Evolutionary conservation across 2,113 vertebrate genomes (phyloP), one percentile per base, ranked within the genome.

Genomic region (Guaruba guarouba): DNA sequence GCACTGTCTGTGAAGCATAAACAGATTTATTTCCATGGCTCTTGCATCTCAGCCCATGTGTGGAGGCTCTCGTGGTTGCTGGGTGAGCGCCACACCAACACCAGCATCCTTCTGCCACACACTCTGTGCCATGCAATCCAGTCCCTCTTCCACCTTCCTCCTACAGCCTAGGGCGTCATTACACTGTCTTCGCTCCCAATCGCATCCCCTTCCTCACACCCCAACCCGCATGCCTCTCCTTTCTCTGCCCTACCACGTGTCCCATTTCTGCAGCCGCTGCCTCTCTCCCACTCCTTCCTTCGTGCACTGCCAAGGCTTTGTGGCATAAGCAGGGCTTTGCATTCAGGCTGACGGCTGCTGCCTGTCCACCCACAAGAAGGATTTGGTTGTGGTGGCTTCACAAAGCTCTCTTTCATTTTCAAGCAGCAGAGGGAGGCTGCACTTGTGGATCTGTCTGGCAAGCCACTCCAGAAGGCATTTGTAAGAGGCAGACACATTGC

Each of bases 321-420:
- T 5, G 95, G 69, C 69, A 51, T 19, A 24, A 8, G 6, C 51
- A 28, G 43, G 39, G 61, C 82, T 57, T 20, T 19, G 82, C 70
- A 11, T 23, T 35, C 55, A 5, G 69, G 37, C 84, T 49, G 93
- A 13, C 70, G 31, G 89, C 93, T 92, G 89, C 87, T 74, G 61
- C 82, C 91, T 5, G 4, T n/a, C 43, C 83, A 17, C 67, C 35
- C 52, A 6, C 85, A 25, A 52, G 63, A 80, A 37, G 43, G 81
- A 17, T 18, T 33, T 29, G 87, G 66, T 83, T 69, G 84, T 39
- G 95, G 84, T 46, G 83, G 71, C 75, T 57, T 76, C 61, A 80
- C 93, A 94, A 96, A 93, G 93, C 78, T 35, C 51, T n/a, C 94
- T 95, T 93, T 95, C 93, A 94, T 88, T 78, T 63, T 59, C 7